These are phyloP conservation scores for Drosophila biarmipes DNA, from an alignment of 1,140 invertebrate species.

Conservation along the genomic window DNA sequence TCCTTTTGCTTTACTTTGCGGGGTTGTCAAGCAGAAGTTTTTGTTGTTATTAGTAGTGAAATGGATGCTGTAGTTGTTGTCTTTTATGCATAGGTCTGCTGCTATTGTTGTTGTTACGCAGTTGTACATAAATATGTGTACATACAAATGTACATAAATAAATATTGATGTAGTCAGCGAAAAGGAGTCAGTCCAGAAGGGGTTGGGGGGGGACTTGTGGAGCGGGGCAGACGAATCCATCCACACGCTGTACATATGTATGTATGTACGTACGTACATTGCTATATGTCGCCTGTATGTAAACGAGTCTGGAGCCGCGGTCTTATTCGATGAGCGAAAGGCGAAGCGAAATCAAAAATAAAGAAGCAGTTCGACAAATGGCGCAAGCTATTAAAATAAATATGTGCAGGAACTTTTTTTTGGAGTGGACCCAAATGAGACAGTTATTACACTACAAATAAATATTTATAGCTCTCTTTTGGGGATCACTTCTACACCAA, in stretches of 20 bases:
- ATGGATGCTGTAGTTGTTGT: conserved; percentile 38
- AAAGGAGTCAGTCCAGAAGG: neutral
- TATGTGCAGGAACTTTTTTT: conserved; percentile 37
- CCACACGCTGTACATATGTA: conserved; percentile 11
- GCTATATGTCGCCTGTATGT: conserved; percentile 21
- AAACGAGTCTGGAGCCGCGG: conserved; percentile 36
- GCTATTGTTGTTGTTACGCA: conserved; percentile 42
- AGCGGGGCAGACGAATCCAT: conserved; percentile 3
- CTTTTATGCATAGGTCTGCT: conserved; percentile 40
- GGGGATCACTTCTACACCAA: neutral
- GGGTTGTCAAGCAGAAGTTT: conserved; percentile 48
- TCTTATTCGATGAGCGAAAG: conserved; percentile 27
- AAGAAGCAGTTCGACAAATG: conserved; percentile 62
- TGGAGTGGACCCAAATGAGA: conserved; percentile 7
- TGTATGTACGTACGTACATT: neutral
- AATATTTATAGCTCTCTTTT: neutral
- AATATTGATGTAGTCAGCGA: conserved; percentile 45
- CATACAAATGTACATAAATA: conserved; percentile 38
- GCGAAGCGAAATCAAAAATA: conserved; percentile 50
- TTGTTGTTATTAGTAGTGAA: conserved; percentile 39
- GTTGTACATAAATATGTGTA: conserved; percentile 37
- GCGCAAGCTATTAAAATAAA: conserved; percentile 64
- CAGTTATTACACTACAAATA: neutral
- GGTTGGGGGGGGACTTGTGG: neutral
- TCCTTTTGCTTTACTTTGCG: conserved; percentile 23